Conservation (phyloP, 2,888 invertebrate genomes). For the Pollenia griseotomentosa region DNA sequence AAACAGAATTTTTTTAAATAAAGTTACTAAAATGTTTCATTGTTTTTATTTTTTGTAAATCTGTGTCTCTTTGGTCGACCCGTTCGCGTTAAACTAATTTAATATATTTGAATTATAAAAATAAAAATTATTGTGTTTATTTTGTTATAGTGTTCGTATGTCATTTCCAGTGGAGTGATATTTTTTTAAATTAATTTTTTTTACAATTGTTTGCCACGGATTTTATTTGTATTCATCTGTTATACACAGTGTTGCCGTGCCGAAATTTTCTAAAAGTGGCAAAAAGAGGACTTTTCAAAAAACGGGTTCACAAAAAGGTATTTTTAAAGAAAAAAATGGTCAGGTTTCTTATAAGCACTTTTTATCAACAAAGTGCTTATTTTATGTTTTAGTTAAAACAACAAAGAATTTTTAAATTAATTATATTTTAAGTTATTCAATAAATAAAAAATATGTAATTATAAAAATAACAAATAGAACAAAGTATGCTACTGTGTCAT, state of each 20-base stretch:
- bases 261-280: too few species aligned
- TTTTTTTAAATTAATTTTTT: conserved; percentile 36
- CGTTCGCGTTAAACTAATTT: conserved; percentile 69
- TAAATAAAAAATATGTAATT: too few species aligned
- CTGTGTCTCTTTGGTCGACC: conserved; percentile 61
- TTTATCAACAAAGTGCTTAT: too few species aligned
- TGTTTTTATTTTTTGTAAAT: neutral
- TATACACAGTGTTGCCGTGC: neutral
- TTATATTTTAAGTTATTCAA: too few species aligned
- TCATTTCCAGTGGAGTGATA: conserved; percentile 35
- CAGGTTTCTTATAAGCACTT: too few species aligned
- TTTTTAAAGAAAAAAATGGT: too few species aligned
- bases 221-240: conserved; percentile 50
- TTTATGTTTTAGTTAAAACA: too few species aligned
- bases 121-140: conserved; percentile 37
- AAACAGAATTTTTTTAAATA: neutral
- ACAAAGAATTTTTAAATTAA: too few species aligned
- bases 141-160: conserved; percentile 35
- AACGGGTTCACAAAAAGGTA: too few species aligned
- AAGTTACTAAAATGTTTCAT: conserved; percentile 6
- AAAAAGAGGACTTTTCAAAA: too few species aligned
- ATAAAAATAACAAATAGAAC: too few species aligned
- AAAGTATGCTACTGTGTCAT: too few species aligned
- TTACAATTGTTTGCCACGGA: conserved; percentile 56
- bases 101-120: conserved; percentile 62